Conservation (phyloP, 2,797 vertebrate genomes). For the Liasis olivaceus region DNA sequence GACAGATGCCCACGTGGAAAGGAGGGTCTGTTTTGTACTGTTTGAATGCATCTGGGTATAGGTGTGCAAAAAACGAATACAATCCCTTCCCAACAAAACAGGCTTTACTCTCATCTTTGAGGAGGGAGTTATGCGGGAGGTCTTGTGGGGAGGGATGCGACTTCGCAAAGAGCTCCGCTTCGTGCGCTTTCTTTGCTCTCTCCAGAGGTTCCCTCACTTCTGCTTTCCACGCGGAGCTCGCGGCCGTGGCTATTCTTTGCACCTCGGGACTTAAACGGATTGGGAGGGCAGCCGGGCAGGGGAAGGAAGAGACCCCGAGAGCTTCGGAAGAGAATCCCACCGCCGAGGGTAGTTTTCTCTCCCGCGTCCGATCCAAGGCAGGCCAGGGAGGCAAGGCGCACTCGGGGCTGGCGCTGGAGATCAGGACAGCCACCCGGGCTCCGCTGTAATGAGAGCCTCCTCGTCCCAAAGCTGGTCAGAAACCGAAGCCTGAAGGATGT, state of each 20-base stretch:
- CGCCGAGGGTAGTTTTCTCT: not conserved
- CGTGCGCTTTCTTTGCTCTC: not conserved
- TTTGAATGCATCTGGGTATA: not conserved
- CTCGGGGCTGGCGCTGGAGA: not conserved
- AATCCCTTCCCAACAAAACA: not conserved
- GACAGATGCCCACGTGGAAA: not conserved
- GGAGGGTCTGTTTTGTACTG: not conserved
- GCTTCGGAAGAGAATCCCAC: not conserved
- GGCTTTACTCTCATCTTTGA: not conserved
- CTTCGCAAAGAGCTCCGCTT: no score
- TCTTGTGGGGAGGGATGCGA: not conserved
- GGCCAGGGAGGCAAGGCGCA: not conserved
- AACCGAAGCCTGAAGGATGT: conserved; percentile 28
- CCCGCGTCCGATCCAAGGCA: not conserved
- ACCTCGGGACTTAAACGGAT: not conserved
- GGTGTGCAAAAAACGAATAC: not conserved
- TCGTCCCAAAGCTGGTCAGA: not conserved
- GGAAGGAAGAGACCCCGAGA: not conserved
- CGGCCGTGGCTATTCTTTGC: not conserved
- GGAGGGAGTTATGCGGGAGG: not conserved
- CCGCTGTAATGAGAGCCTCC: not conserved
- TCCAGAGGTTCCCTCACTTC: not conserved
- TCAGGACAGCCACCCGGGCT: not conserved
- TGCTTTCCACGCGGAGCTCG: not conserved
- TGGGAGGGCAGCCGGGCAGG: not conserved